phyloP scores from a whole-genome alignment of 23 tunicate species.

The Styela clava region DNA sequence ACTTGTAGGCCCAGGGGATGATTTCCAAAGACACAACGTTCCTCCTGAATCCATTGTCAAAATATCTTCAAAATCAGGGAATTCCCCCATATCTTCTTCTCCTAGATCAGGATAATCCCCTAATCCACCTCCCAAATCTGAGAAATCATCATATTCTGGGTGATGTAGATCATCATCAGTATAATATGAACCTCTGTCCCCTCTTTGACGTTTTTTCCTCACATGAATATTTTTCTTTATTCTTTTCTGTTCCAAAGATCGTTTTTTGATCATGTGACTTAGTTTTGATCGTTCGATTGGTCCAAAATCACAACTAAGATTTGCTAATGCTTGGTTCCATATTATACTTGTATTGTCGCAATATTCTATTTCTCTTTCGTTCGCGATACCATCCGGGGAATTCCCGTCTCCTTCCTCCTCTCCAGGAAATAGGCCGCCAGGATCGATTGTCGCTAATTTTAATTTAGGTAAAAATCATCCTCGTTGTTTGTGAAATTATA shows the following conservation, averaged over 20 bases:
- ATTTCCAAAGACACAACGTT: conserved; percentile 8
- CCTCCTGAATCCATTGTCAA: conserved; percentile 13
- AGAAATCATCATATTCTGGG: neutral
- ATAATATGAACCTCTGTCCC: neutral
- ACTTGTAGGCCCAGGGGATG: too few relatives aligned
- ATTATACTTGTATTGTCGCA: conserved; percentile 32
- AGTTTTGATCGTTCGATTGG: neutral
- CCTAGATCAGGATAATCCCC: neutral
- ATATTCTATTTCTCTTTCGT: neutral
- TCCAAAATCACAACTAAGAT: conserved; percentile 90
- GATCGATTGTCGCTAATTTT: conserved; percentile 1
- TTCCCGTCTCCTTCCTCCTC: conserved; percentile 28
- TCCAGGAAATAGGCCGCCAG: conserved; percentile 7
- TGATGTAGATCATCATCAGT: neutral
- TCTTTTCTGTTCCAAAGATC: neutral
- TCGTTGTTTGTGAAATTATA: too few relatives aligned
- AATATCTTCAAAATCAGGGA: conserved; percentile 13
- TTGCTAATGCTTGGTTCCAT: conserved; percentile 44
- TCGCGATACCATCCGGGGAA: conserved; percentile 39
- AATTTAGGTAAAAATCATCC: neutral
- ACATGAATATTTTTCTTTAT: neutral
- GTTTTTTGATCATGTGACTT: neutral
- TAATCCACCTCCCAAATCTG: neutral
- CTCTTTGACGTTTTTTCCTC: neutral
- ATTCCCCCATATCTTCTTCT: neutral